phyloP scores from a whole-genome alignment of 1,140 invertebrate species.

The Vanessa tameamea region DNA sequence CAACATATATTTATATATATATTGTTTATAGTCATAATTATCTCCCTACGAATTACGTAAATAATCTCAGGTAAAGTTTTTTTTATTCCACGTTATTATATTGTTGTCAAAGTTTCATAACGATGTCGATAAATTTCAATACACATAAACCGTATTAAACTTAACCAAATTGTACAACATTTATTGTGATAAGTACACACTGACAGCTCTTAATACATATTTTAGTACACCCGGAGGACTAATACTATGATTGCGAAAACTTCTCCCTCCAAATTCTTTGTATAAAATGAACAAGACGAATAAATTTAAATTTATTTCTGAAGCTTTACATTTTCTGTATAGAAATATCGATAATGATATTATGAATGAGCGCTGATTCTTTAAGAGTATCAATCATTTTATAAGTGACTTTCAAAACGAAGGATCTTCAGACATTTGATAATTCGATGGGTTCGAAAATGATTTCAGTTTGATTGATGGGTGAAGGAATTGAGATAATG shows the following conservation, averaged over 20 bases:
- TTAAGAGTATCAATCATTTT: constrained; percentile 44
- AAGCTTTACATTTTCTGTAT: constrained; percentile 1
- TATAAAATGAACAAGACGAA: not conserved
- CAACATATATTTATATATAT: too few species aligned
- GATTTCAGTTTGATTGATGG: constrained; percentile 39
- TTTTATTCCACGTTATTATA: too few species aligned
- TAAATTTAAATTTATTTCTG: not conserved
- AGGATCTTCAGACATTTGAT: constrained; percentile 9
- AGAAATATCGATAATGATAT: constrained; percentile 3
- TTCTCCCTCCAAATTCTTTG: not conserved
- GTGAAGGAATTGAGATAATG: constrained; percentile 31
- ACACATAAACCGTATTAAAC: not conserved
- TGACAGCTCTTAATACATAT: not conserved
- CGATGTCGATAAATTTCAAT: not conserved
- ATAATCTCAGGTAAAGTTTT: too few species aligned
- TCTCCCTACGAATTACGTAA: too few species aligned
- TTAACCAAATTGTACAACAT: not conserved
- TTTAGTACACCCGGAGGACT: not conserved
- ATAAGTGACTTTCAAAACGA: constrained; percentile 43
- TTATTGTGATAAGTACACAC: not conserved
- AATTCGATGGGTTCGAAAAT: constrained; percentile 15
- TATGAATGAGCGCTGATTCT: not conserved
- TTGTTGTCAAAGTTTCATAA: too few species aligned
- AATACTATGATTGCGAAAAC: not conserved
- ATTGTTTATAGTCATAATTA: too few species aligned